Percentiles rank a stretch among this genome's conserved stretches.
phyloP scores from a whole-genome alignment of 2,797 vertebrate species.

The Mycteria americana region DNA sequence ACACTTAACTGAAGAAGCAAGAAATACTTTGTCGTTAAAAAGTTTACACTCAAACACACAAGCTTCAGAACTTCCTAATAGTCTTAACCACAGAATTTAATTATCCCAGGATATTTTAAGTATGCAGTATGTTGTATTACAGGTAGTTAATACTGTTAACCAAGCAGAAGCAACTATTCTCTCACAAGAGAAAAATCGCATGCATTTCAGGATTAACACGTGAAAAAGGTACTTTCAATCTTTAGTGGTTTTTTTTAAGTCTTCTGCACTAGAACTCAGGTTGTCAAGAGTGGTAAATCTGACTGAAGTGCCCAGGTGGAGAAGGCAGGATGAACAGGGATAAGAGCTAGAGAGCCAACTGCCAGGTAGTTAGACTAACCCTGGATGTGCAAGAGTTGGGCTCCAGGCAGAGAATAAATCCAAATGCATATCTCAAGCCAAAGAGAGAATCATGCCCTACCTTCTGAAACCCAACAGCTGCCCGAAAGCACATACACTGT shows the following conservation, averaged over 20 bases:
- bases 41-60: not conserved
- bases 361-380: not conserved
- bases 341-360: not conserved
- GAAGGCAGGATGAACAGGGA: not conserved
- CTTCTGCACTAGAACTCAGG: not conserved
- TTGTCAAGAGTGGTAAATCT: not conserved
- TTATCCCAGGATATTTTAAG: not conserved
- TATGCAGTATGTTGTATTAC: not conserved
- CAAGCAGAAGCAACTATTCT: not conserved
- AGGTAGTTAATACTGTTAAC: not conserved
- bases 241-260: not conserved
- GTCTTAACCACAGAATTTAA: not conserved
- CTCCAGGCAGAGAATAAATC: not conserved
- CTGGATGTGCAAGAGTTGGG: not conserved
- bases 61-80: not conserved
- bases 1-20: not conserved
- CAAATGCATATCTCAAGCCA: not conserved
- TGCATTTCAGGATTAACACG: not conserved
- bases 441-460: not conserved
- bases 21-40: not conserved
- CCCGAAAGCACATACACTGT: not conserved
- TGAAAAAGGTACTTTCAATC: not conserved
- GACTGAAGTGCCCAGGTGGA: not conserved
- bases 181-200: not conserved
- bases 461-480: not conserved